Evolutionary conservation across 2,113 vertebrate genomes (phyloP), one percentile per base, ranked within the genome.

Genomic region (Melierax canorus): DNA sequence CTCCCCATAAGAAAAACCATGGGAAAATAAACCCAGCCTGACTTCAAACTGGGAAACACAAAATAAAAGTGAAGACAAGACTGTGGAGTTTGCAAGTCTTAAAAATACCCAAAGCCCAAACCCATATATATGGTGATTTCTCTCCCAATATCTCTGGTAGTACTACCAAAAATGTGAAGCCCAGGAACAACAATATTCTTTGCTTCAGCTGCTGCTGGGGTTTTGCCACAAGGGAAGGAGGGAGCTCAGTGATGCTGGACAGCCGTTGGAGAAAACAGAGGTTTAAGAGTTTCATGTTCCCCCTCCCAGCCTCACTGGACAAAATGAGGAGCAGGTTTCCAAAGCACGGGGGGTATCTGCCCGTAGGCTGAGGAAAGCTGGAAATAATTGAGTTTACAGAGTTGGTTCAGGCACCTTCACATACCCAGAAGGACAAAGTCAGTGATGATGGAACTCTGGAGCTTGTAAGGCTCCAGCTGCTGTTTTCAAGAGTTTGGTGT

Each of bases 141-240:
- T 50, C 53, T 43, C 51, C 30, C 71, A 10, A 1, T 15, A 26
- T 13, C 72, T 36, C 38, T 27, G 36, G 14, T 7, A 9, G 27
- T 12, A 11, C 24, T 7, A 55, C 30, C 32, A 30, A 19, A 32
- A 38, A 48, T 5, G 16, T 4, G 63, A 58, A 48, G 21, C 39
- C 23, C 0, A 0, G 43, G 58, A 58, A 36, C 10, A 12, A 14
- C 5, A 6, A 18, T 10, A 71, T 8, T 16, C 0, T 0, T 30
- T 30, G 26, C 20, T 73, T 29, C 30, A 24, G 64, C 66, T 38
- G 79, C 79, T 67, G 60, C n/a, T 29, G 46, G 48, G 76, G 36
- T 12, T 56, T 82, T 58, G 36, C 30, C 15, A 17, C 8, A 5
- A 24, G 36, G 36, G 34, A 63, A 45, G 50, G 55, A n/a, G 11